Base-by-base conservation (phyloP, 2,113 vertebrate genomes). In the Oreotrochilus melanogaster region DNA sequence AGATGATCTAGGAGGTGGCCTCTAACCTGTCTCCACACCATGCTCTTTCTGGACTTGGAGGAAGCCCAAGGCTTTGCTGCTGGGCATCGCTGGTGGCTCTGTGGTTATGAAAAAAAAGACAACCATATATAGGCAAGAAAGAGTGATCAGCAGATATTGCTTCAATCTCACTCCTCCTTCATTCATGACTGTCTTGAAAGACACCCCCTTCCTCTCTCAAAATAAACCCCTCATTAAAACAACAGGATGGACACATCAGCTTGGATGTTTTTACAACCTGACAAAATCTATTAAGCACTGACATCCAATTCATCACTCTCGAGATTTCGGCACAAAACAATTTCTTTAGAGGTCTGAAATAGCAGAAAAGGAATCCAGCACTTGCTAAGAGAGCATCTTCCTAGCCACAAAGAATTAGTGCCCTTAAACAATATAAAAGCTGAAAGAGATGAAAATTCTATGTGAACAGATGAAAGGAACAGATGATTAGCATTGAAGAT, bases 401-500 rank as follows among this genome's bases (percentile, higher is more conserved):
- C 70, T 12, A 65, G 22, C 9, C 25, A 53, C 17, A 47, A 60
- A 89, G 13, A 25, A 78, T 62, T 70, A 54, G 30, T 27, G 23
- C 24, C 14, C 17, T 72, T 48, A 62, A 79, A 71, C n/a, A 56
- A 75, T 60, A 57, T 27, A 30, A 50, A 81, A 51, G 22, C 45
- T 69, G 50, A 43, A 71, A 69, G 67, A 86, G 39, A 21, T 58
- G 51, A 73, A 91, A 75, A 78, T 78, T 69, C 56, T 75, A 13
- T 2, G 0, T 66, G 54, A 95, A 69, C 22, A 39, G 37, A 54
- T 58, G 21, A 69, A n/a, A 71, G 39, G 60, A 84, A 64, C 27
- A 84, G 53, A 81, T 71, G 31, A 60, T 65, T 76, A 73, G n/a
- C 65, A 75, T 80, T 78, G 79, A 96, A 88, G 81, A 88, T 33